Evolutionary conservation across 1,140 invertebrate genomes (phyloP), one percentile per base, ranked within the genome.

Genomic region (Archegozetes longisetosus): DNA sequence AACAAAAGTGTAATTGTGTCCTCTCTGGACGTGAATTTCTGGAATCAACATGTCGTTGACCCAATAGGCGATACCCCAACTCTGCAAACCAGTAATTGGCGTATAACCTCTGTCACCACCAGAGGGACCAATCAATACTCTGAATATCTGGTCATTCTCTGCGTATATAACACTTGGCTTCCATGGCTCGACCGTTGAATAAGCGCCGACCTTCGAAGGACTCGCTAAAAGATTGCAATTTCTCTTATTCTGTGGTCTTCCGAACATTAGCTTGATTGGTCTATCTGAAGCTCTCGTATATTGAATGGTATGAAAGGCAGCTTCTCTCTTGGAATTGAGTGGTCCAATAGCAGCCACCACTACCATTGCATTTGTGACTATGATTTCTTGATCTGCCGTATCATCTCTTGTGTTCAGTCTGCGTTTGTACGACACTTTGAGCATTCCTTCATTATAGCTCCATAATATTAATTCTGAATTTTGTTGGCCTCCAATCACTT

Each of bases 21-120:
- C 88, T 46, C 91, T 76, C 0, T 91, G 85, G 0, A 95, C 85
- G 66, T 90, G 85, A 59, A 95, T 83, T 74, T 90, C 90, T 0
- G 92, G 90, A 61, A 93, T 89, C 6, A 96, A 74, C 1, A 93
- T 77, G 0, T 91, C 92, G 70, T 96, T 95, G 64, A 96, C 92
- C 75, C 89, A 93, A 88, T 88, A 95, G 0, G 86, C 83, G 64
- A 93, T 86, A 32, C 89, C 88, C 87, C 88, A 92, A 28, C 87
- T 88, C 2, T 91, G 86, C 70, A 90, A 85, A 17, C 68, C 68
- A 50, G 68, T 69, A n/a, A 69, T 65, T 25, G 65, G 63, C 2
- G 58, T 63, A 27, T 69, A 69, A 1, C 68, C 68, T 54, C 62
- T 65, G 20, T 64, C 61, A 32, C 61, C 61, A 20, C 68, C 68